phyloP scores from a whole-genome alignment of 2,797 vertebrate genomes.

The Holocentrus rufus region DNA sequence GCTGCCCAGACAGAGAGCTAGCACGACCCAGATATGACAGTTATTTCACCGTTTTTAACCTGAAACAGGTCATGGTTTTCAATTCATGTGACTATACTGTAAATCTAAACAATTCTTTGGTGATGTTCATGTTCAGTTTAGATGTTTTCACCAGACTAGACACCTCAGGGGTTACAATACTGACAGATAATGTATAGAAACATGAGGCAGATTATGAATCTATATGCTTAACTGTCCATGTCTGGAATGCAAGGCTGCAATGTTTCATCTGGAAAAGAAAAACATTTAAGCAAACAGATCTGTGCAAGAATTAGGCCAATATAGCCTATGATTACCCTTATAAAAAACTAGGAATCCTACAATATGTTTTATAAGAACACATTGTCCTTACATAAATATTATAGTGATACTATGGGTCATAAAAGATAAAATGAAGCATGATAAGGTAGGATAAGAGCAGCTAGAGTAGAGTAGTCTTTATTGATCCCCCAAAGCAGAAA shows the following conservation, averaged over 20 bases:
- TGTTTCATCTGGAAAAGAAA: not conserved
- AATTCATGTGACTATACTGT: not conserved
- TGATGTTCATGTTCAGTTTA: slow-evolving; percentile 8
- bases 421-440: too few species aligned
- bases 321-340: too few species aligned
- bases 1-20: slow-evolving; percentile 58
- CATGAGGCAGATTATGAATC: too few species aligned
- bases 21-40: slow-evolving; percentile 59
- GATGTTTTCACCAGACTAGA: not conserved
- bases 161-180: not conserved
- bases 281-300: not conserved
- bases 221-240: not conserved
- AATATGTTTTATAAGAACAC: too few species aligned
- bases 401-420: too few species aligned
- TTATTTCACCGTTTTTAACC: slow-evolving; percentile 16
- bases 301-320: too few species aligned
- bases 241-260: not conserved
- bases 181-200: not conserved
- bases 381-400: too few species aligned
- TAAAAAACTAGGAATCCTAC: too few species aligned
- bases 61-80: slow-evolving; percentile 35
- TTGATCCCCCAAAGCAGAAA: too few species aligned
- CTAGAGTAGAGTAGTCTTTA: too few species aligned
- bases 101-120: not conserved
- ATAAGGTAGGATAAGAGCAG: too few species aligned